Conservation (phyloP, 1,140 invertebrate genomes). For the Branchinecta lindahli region DNA sequence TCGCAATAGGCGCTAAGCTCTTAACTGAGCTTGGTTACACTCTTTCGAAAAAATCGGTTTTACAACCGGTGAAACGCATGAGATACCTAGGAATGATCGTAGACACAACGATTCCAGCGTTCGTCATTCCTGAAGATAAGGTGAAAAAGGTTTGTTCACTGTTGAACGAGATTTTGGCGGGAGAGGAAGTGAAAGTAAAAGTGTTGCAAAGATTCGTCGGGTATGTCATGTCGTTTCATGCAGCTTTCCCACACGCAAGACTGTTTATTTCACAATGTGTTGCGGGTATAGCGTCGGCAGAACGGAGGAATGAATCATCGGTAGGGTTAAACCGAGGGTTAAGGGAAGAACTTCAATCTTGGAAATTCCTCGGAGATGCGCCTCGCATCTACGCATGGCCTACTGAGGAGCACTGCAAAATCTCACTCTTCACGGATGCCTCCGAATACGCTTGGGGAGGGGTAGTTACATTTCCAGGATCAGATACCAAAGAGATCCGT, state of each 20-base stretch:
- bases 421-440: background rate
- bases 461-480: conserved; percentile 1
- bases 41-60: background rate
- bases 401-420: background rate
- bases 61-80: background rate
- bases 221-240: background rate
- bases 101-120: background rate
- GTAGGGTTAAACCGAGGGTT: background rate
- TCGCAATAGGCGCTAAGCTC: background rate
- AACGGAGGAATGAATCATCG: background rate
- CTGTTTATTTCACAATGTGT: conserved; percentile 9
- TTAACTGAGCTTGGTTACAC: background rate
- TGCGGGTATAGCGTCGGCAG: background rate
- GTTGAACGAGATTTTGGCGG: background rate
- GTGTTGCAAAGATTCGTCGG: background rate
- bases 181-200: background rate
- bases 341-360: conserved; percentile 4
- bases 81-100: background rate
- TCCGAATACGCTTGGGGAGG: background rate
- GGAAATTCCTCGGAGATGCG: background rate
- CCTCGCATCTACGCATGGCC: background rate
- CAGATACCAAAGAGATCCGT: background rate
- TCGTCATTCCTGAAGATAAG: background rate
- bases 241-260: background rate
- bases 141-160: background rate